Conservation (phyloP, 2,797 vertebrate species). For the Eidolon dupreanum region DNA sequence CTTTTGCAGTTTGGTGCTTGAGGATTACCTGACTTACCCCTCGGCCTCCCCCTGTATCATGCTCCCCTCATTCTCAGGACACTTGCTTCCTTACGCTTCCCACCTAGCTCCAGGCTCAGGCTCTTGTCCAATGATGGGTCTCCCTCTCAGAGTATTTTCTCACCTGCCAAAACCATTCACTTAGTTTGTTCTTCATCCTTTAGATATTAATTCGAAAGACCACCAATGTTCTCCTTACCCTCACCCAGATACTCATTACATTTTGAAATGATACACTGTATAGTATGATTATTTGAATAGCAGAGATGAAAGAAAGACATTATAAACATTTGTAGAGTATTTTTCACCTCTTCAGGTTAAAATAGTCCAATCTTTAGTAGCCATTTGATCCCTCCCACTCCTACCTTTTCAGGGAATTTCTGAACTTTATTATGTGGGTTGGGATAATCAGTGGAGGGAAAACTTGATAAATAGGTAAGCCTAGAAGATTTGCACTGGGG, state of each 20-base stretch:
- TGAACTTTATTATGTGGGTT: not conserved
- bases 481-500: not conserved
- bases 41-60: fast-evolving
- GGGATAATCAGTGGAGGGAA: not conserved
- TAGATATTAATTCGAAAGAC: not conserved
- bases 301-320: not conserved
- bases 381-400: not conserved
- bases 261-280: not conserved
- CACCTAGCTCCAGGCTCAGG: not conserved
- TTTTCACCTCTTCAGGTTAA: not conserved
- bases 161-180: not conserved
- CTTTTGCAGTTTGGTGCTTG: not conserved
- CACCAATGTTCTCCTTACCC: too few relatives aligned
- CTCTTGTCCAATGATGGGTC: not conserved
- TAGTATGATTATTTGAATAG: not conserved
- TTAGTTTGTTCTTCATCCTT: not conserved
- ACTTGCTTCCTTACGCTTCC: not conserved
- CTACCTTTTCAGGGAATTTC: not conserved
- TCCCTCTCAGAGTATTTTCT: not conserved
- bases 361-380: not conserved
- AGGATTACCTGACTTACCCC: not conserved
- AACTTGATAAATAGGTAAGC: constrained; percentile 11
- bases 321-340: not conserved
- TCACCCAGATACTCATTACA: not conserved
- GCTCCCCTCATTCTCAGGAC: not conserved